Percentiles rank a stretch among this genome's conserved stretches.
phyloP scores from a whole-genome alignment of 2,888 invertebrate species.

The Sisyra nigra region DNA sequence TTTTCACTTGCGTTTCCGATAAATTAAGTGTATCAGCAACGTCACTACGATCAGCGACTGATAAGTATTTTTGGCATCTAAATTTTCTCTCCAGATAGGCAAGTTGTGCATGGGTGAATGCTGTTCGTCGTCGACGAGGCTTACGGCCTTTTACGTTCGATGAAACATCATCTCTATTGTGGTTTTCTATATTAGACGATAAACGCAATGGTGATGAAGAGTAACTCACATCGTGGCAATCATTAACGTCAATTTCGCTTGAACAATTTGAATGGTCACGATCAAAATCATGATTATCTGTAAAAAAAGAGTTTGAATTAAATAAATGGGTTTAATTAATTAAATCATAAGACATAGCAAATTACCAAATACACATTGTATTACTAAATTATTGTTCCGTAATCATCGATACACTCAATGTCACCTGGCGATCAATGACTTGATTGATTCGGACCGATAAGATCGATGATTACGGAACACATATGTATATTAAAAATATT shows the following conservation, averaged over 20 bases:
- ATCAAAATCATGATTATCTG: constrained; percentile 6
- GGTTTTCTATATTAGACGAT: background rate
- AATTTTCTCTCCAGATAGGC: constrained; percentile 86
- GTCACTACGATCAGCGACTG: constrained; percentile 83
- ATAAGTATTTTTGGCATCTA: constrained; percentile 83
- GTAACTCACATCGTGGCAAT: constrained; percentile 1
- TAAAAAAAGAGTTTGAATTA: constrained; percentile 1
- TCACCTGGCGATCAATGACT: too few relatives aligned
- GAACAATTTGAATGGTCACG: constrained; percentile 6
- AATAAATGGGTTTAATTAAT: too few relatives aligned
- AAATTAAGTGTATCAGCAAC: constrained; percentile 80
- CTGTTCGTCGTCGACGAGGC: constrained; percentile 70
- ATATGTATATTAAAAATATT: too few relatives aligned
- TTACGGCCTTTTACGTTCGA: constrained; percentile 45
- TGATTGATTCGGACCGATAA: too few relatives aligned
- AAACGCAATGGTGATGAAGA: background rate
- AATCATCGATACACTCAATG: too few relatives aligned
- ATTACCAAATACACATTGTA: too few relatives aligned
- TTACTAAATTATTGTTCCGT: too few relatives aligned
- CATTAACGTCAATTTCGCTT: constrained; percentile 8
- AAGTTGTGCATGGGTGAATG: constrained; percentile 87
- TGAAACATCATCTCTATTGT: constrained; percentile 2
- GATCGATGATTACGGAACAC: too few relatives aligned
- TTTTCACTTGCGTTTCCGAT: constrained; percentile 90
- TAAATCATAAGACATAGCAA: too few relatives aligned